Evolutionary conservation across 2,113 vertebrate genomes (phyloP), one percentile per base, ranked within the genome.

Genomic region (Passerina amoena): DNA sequence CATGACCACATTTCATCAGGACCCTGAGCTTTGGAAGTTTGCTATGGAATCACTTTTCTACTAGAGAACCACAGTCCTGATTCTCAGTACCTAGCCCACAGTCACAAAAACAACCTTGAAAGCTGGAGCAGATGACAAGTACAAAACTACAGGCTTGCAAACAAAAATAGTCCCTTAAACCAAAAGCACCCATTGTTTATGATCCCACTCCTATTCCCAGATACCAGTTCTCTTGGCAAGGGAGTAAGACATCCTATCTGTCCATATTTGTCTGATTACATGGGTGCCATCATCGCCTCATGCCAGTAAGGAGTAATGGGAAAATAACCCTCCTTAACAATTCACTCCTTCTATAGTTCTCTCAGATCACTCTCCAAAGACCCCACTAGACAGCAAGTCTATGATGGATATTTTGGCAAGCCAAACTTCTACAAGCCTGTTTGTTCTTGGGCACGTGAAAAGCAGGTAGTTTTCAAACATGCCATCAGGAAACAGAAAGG

Each of bases 81-180:
- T 19, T 30, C 38, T 83, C 65, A 56, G 20, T 24, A 72, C 51
- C 14, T 38, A 91, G 22, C 13, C 57, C 60, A 57, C 17, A 65
- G 50, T 48, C 71, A 86, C 35, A 94, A 78, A 71, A 69, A 59
- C 35, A 86, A 82, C 53, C 48, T 35, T 84, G 35, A 71, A 92
- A 79, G 33, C 35, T 76, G 22, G 17, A 91, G 68, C 7, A 89
- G 31, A 57, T 37, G 24, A 93, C 2, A 3, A 82, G 45, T 10
- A 87, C 9, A 1, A 23, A 72, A 76, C 61, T 72, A 80, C 14
- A 51, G 24, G 5, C n/a, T 60, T 72, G 51, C 25, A 40, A 71
- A 78, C 12, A 65, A 60, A 75, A 76, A 11, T 4, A 88, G 20
- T 21, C 17, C 30, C 61, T 47, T 85, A 60, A 60, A 87, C 13